phyloP scores from a whole-genome alignment of 2,113 vertebrate genomes.

The Daphoenositta chrysoptera region DNA sequence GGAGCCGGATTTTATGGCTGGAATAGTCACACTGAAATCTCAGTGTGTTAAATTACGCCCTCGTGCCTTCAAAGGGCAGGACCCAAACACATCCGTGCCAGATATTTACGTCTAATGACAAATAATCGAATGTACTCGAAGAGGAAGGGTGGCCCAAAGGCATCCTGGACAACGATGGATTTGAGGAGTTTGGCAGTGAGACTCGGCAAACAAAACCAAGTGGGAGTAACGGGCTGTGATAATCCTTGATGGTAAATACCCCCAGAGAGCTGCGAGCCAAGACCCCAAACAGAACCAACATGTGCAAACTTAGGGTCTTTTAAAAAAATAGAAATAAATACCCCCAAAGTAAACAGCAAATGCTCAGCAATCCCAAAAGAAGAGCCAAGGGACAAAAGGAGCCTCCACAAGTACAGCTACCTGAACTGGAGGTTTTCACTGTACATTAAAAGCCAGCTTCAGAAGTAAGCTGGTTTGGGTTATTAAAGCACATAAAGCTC shows the following conservation, averaged over 20 bases:
- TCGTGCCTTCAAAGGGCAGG: neutral
- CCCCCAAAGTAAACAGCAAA: neutral
- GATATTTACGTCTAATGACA: slow-evolving; percentile 14
- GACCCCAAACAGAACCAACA: neutral
- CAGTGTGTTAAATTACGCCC: slow-evolving; percentile 43
- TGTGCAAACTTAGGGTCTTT: neutral
- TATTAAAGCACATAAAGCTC: slow-evolving; percentile 89
- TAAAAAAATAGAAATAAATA: neutral
- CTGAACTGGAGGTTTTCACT: slow-evolving; percentile 73
- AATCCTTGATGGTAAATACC: neutral
- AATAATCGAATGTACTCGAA: neutral
- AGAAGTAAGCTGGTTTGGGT: slow-evolving; percentile 83
- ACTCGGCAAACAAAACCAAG: neutral
- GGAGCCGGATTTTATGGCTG: slow-evolving; percentile 36
- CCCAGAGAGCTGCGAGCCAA: neutral
- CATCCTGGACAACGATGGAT: neutral
- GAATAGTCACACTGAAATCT: slow-evolving; percentile 2
- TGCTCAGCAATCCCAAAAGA: neutral
- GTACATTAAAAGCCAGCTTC: slow-evolving; percentile 81
- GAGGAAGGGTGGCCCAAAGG: neutral
- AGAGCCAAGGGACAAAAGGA: slow-evolving; percentile 45
- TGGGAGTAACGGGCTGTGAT: neutral
- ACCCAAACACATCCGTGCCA: neutral
- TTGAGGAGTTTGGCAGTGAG: neutral
- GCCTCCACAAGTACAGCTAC: slow-evolving; percentile 9